A percentile compares a stretch with the other conserved stretches of the same genome.
Conservation (phyloP, 2,797 vertebrate genomes). For the Potorous gilbertii region DNA sequence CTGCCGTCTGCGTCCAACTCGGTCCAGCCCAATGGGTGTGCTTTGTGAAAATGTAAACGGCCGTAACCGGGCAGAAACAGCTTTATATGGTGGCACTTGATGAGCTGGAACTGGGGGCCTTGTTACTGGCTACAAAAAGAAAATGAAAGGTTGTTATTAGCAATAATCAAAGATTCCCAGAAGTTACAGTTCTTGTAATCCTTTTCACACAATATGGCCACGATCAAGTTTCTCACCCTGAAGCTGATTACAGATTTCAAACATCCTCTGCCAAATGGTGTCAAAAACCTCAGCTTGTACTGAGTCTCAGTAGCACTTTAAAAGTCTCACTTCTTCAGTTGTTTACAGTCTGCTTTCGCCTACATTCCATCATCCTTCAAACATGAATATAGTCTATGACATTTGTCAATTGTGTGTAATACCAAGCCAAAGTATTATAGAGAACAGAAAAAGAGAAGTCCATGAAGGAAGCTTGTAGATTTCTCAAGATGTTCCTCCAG, state of each 20-base stretch:
- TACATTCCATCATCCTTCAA: background rate
- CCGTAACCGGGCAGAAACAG: constrained; percentile 93
- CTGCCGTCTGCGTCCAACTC: constrained; percentile 89
- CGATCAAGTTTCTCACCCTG: background rate
- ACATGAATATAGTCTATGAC: background rate
- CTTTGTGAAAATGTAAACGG: constrained; percentile 95
- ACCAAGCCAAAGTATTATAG: background rate
- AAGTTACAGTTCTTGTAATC: constrained; percentile 47
- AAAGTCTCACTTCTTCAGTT: background rate
- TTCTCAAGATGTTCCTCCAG: background rate
- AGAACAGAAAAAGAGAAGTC: constrained; percentile 2
- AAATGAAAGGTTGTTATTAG: constrained; percentile 71
- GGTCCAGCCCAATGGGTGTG: constrained; percentile 96
- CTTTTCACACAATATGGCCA: background rate
- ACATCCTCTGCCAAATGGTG: background rate
- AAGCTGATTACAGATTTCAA: constrained; percentile 35
- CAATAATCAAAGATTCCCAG: constrained; percentile 52
- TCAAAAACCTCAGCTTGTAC: constrained; percentile 4
- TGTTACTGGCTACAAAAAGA: constrained; percentile 85
- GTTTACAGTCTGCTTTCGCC: background rate
- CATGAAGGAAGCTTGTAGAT: background rate
- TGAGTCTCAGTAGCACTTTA: background rate
- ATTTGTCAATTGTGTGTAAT: background rate
- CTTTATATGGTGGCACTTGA: constrained; percentile 95
- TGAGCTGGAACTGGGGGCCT: constrained; percentile 95